phyloP scores from a whole-genome alignment of 2,888 invertebrate genomes.

The Therioaphis trifolii region DNA sequence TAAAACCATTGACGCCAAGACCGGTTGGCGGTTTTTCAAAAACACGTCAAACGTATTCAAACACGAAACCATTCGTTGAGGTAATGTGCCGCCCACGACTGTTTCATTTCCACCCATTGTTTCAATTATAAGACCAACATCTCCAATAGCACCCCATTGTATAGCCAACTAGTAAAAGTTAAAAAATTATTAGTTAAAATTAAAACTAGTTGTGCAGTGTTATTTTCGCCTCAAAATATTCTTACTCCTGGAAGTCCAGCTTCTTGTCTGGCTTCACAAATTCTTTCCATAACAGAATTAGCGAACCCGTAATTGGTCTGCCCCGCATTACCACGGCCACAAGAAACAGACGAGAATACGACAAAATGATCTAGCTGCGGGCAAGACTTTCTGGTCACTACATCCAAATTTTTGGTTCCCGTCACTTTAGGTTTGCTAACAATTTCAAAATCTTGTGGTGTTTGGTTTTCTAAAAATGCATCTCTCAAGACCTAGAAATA shows the following conservation, averaged over 20 bases:
- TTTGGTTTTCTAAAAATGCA: conserved; percentile 87
- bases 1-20: conserved; percentile 84
- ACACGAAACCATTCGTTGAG: conserved; percentile 95
- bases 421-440: conserved; percentile 88
- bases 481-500: conserved; percentile 78
- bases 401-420: conserved; percentile 85
- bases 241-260: conserved; percentile 82
- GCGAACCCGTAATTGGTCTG: conserved; percentile 97
- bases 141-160: conserved; percentile 99
- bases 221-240: conserved; percentile 7
- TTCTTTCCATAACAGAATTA: conserved; percentile 97
- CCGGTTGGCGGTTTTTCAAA: conserved; percentile 84
- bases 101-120: conserved; percentile 92
- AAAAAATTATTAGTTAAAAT: not conserved
- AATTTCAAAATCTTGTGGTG: conserved; percentile 80
- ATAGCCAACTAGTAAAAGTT: conserved; percentile 78
- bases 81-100: conserved; percentile 94
- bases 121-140: conserved; percentile 92
- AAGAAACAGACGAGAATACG: conserved; percentile 94
- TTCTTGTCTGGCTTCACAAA: conserved; percentile 85
- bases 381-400: conserved; percentile 80
- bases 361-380: conserved; percentile 92
- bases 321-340: conserved; percentile 96
- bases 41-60: conserved; percentile 88
- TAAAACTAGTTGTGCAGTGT: not conserved